Percentiles rank a stretch among this genome's conserved stretches.
These are phyloP conservation scores for Chorisops tibialis DNA, from an alignment of 2,888 invertebrate species.

Conservation along the genomic window DNA sequence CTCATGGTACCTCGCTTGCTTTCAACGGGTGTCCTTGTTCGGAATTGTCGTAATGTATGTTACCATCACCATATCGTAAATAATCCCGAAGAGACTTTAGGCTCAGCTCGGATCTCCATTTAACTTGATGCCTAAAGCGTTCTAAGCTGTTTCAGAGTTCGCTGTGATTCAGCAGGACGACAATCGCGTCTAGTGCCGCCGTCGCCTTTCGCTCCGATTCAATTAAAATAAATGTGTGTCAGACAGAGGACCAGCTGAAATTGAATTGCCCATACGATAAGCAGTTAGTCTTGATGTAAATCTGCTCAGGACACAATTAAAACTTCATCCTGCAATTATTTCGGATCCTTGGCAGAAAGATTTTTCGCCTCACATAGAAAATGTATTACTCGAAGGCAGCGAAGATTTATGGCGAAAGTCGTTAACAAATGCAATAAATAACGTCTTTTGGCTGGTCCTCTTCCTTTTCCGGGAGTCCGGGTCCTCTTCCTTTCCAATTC, in stretches of 20 bases:
- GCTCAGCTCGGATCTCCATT: not conserved
- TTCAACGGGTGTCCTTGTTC: too few species aligned
- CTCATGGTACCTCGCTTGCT: too few species aligned
- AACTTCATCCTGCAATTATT: constrained; percentile 39
- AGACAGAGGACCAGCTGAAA: constrained; percentile 23
- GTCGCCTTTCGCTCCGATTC: constrained; percentile 20
- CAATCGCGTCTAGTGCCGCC: constrained; percentile 4
- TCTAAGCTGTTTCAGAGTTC: constrained; percentile 11
- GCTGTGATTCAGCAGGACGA: constrained; percentile 5
- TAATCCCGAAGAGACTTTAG: not conserved
- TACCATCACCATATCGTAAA: not conserved
- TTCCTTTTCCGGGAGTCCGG: constrained; percentile 21
- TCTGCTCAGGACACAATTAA: constrained; percentile 39
- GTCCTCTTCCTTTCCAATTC: constrained; percentile 7
- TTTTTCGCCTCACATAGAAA: constrained; percentile 16
- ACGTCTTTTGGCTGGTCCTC: constrained; percentile 33
- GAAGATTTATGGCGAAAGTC: constrained; percentile 39
- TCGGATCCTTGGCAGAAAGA: constrained; percentile 25
- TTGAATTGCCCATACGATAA: constrained; percentile 33
- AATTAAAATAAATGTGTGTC: constrained; percentile 32
- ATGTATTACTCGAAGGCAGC: constrained; percentile 25
- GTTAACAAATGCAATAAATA: constrained; percentile 41
- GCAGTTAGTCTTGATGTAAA: constrained; percentile 36
- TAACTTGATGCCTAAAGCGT: not conserved
- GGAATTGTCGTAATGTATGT: not conserved